A percentile compares a stretch with the other conserved stretches of the same genome.
These are phyloP conservation scores for Parazoanthus atlanticus DNA, from an alignment of 92 coral and sea anemone species.

Conservation along the genomic window DNA sequence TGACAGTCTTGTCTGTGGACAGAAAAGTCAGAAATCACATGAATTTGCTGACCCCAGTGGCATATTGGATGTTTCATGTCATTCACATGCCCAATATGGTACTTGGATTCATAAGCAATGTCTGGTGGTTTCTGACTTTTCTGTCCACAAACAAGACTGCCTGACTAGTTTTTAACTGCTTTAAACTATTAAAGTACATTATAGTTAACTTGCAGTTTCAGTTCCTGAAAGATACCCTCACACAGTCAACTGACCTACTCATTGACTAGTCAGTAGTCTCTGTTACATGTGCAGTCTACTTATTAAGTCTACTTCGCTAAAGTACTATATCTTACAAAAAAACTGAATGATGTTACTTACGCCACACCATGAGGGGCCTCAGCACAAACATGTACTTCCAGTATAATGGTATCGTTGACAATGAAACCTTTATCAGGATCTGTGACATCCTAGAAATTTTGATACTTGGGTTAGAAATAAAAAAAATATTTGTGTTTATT, in stretches of 20 bases:
- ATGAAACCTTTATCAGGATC: constrained; percentile 90
- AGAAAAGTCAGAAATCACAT: too few relatives aligned
- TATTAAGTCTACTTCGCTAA: too few relatives aligned
- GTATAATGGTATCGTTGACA: constrained; percentile 84
- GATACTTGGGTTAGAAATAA: not conserved
- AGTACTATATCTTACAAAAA: not conserved
- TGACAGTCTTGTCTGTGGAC: not conserved
- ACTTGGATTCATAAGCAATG: too few relatives aligned
- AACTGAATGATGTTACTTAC: constrained; percentile 65
- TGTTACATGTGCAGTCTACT: too few relatives aligned
- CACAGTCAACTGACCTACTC: too few relatives aligned
- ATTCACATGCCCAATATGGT: not conserved
- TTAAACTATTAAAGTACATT: too few relatives aligned
- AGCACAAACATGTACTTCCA: constrained; percentile 91
- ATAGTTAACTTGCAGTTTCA: too few relatives aligned
- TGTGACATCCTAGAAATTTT: constrained; percentile 73
- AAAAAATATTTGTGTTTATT: too few relatives aligned
- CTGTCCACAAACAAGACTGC: not conserved
- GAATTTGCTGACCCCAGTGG: not conserved
- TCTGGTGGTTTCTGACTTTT: too few relatives aligned
- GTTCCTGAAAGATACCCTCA: too few relatives aligned
- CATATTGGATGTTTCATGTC: not conserved
- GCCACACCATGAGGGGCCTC: constrained; percentile 99
- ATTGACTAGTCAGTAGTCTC: too few relatives aligned
- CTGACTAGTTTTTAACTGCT: not conserved